phyloP scores from a whole-genome alignment of 2,113 vertebrate genomes.

The Pungitius pungitius region DNA sequence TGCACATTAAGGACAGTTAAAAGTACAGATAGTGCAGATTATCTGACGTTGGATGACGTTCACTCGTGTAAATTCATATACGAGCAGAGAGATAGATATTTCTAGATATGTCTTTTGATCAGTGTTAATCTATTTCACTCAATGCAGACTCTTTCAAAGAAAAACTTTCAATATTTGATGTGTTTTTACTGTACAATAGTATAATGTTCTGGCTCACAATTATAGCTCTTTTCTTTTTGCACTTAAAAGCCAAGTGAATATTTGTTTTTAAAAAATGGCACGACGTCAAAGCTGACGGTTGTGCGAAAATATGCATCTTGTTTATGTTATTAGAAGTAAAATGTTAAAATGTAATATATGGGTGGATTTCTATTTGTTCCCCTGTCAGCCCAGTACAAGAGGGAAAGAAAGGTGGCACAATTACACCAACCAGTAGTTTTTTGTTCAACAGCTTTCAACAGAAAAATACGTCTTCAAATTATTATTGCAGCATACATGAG shows the following conservation, averaged over 20 bases:
- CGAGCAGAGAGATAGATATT: not conserved
- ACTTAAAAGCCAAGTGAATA: not conserved
- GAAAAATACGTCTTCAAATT: not conserved
- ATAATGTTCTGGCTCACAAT: not conserved
- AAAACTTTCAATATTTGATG: not conserved
- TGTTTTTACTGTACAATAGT: not conserved
- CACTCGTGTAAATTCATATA: constrained; percentile 23
- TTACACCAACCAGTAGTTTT: not conserved
- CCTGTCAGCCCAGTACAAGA: not conserved
- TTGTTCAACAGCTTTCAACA: not conserved
- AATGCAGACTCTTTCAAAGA: not conserved
- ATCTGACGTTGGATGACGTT: constrained; percentile 23
- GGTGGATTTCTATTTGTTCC: not conserved
- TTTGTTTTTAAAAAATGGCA: not conserved
- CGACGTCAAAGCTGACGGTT: not conserved
- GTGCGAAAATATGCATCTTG: not conserved
- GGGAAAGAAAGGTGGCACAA: not conserved
- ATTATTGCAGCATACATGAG: not conserved
- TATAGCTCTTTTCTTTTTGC: not conserved
- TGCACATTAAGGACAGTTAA: constrained; percentile 63
- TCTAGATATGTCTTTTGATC: constrained; percentile 14
- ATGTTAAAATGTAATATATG: not conserved
- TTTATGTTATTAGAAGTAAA: not conserved
- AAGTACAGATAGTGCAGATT: constrained; percentile 52
- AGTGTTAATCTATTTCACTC: constrained; percentile 11